These are phyloP conservation scores for Heliconius himera DNA, from an alignment of 1,140 invertebrate genomes.

Conservation along the genomic window DNA sequence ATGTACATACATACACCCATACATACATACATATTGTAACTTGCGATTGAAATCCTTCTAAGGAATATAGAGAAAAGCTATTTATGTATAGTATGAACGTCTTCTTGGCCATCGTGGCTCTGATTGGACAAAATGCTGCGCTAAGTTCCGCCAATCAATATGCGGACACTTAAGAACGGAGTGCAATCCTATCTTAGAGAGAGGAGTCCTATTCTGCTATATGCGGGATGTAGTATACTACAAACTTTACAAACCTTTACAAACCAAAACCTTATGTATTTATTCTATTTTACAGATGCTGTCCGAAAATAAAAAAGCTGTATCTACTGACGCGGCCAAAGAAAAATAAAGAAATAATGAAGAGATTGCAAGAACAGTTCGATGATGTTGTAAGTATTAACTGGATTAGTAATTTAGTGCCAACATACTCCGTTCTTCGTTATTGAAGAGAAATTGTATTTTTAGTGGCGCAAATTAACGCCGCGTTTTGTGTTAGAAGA, in stretches of 20 bases:
- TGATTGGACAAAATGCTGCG: not conserved
- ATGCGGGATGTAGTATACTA: not conserved
- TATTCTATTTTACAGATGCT: conserved; percentile 80
- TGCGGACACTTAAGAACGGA: too few species aligned
- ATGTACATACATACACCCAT: not conserved
- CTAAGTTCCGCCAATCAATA: too few species aligned
- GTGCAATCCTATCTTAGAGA: too few species aligned
- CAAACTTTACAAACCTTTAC: too few species aligned
- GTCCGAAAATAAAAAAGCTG: conserved; percentile 85
- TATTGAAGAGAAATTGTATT: too few species aligned
- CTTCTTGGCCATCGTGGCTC: not conserved
- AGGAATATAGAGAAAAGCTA: too few species aligned
- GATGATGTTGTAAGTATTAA: conserved; percentile 80
- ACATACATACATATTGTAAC: not conserved
- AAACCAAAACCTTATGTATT: too few species aligned
- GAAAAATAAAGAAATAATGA: conserved; percentile 83
- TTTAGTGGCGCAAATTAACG: too few species aligned
- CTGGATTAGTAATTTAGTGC: too few species aligned
- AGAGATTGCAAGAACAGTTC: conserved; percentile 83
- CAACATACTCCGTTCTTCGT: too few species aligned
- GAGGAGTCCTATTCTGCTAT: too few species aligned
- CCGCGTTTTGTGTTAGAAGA: too few species aligned
- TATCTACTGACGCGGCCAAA: conserved; percentile 88
- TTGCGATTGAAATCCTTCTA: not conserved
- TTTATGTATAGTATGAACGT: not conserved